Conservation (phyloP, 2,797 vertebrate species). For the Etheostoma nigrum region DNA sequence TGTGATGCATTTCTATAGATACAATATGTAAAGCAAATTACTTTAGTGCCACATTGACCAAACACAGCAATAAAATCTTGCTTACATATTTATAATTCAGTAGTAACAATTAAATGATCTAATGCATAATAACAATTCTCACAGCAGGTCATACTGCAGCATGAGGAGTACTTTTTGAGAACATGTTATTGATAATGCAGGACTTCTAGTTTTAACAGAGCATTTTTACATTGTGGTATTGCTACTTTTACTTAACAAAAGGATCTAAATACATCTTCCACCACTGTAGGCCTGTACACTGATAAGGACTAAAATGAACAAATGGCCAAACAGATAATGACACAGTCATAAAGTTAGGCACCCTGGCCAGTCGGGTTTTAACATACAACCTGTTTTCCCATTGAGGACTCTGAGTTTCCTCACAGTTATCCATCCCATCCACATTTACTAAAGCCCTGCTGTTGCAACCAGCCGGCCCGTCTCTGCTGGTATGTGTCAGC, state of each 20-base stretch:
- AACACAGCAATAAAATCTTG: not conserved
- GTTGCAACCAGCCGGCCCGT: conserved; percentile 69
- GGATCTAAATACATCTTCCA: not conserved
- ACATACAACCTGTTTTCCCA: conserved; percentile 27
- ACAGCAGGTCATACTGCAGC: not conserved
- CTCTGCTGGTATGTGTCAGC: conserved; percentile 75
- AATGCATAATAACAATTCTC: not conserved
- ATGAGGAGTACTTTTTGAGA: not conserved
- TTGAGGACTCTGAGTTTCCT: conserved; percentile 27
- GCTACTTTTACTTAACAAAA: not conserved
- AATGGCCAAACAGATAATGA: conserved; percentile 7
- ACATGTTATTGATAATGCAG: not conserved
- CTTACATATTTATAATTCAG: not conserved
- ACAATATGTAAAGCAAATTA: not conserved
- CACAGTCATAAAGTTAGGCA: conserved; percentile 9
- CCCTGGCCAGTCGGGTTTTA: conserved; percentile 23
- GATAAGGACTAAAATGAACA: conserved; percentile 17
- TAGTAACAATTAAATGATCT: not conserved
- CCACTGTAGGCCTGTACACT: conserved; percentile 4
- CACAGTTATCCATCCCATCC: conserved; percentile 63
- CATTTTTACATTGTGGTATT: conserved; percentile 1
- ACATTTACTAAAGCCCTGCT: conserved; percentile 64
- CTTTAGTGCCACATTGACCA: not conserved
- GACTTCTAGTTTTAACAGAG: not conserved
- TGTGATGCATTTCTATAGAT: not conserved